Evolutionary conservation across 2,797 vertebrate genomes (phyloP).

Genomic region (Heteromormyrus szaboi): DNA sequence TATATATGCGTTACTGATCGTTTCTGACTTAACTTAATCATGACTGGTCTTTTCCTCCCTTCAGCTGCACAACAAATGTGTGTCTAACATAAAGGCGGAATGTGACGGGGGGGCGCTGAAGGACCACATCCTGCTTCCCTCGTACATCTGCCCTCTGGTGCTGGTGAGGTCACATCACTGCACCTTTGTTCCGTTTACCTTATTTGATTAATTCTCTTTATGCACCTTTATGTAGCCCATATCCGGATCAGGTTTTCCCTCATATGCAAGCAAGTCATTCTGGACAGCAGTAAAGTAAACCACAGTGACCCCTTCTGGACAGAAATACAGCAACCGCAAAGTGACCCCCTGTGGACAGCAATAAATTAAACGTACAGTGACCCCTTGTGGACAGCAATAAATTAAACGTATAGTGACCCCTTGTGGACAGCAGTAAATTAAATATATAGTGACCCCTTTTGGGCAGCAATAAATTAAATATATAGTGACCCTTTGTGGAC

Average conservation of each 20-base stretch:
- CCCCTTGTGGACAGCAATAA: neutral
- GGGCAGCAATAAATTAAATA: neutral
- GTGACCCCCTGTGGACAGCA: neutral
- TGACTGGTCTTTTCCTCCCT: neutral
- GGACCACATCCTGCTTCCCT: slow-evolving; percentile 86
- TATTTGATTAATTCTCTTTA: neutral
- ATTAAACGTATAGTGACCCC: neutral
- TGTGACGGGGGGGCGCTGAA: slow-evolving; percentile 81
- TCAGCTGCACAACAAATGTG: slow-evolving; percentile 92
- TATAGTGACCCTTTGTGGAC: neutral
- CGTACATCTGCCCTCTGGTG: slow-evolving; percentile 80
- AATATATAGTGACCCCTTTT: neutral
- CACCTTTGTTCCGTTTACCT: neutral
- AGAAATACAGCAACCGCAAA: neutral
- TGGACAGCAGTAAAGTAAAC: neutral
- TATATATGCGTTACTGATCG: neutral
- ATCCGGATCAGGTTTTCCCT: neutral
- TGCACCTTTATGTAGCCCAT: neutral
- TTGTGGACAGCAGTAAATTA: neutral
- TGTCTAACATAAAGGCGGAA: slow-evolving; percentile 70
- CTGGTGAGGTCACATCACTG: slow-evolving; percentile 62
- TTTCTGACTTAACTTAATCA: neutral
- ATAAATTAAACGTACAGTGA: neutral
- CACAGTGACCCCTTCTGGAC: neutral
- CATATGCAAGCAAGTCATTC: neutral